Evolutionary conservation across 2,888 invertebrate species (phyloP).

Genomic region (Physocephala rufipes): DNA sequence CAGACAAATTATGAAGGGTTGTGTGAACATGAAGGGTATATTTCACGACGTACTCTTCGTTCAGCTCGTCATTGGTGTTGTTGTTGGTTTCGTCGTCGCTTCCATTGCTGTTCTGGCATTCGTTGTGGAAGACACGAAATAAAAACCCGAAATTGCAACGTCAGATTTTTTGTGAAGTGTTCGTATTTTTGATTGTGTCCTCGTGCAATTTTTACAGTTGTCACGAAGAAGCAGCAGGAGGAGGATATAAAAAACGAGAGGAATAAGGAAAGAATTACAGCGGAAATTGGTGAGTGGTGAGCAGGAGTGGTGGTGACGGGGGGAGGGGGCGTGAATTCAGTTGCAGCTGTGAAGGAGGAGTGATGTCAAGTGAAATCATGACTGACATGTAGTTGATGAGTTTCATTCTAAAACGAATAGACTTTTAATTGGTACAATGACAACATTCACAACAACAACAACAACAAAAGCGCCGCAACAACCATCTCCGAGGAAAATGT

Average conservation of each 20-base stretch:
- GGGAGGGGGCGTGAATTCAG: background rate
- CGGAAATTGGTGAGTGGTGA: too few species aligned
- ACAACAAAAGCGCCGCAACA: background rate
- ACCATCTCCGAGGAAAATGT: background rate
- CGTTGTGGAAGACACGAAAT: constrained; percentile 39
- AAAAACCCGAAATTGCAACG: constrained; percentile 63
- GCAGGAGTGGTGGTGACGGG: background rate
- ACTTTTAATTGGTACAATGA: constrained; percentile 26
- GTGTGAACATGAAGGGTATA: constrained; percentile 17
- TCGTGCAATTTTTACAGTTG: constrained; percentile 40
- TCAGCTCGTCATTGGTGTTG: too few species aligned
- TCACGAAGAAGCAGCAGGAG: background rate
- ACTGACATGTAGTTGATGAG: constrained; percentile 4
- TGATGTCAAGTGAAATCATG: constrained; percentile 12
- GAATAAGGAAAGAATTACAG: too few species aligned
- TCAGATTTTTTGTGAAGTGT: constrained; percentile 59
- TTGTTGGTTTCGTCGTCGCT: too few species aligned
- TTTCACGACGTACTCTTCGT: too few species aligned
- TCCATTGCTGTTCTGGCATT: constrained; percentile 14
- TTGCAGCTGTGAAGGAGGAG: background rate
- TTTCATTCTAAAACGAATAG: background rate
- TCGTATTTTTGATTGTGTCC: constrained; percentile 52
- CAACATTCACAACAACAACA: too few species aligned
- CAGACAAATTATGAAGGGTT: constrained; percentile 38
- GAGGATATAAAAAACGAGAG: too few species aligned